Evolutionary conservation across 23 tunicate species (phyloP), one percentile per base, ranked within the genome.

Genomic region (Oikopleura dioica): DNA sequence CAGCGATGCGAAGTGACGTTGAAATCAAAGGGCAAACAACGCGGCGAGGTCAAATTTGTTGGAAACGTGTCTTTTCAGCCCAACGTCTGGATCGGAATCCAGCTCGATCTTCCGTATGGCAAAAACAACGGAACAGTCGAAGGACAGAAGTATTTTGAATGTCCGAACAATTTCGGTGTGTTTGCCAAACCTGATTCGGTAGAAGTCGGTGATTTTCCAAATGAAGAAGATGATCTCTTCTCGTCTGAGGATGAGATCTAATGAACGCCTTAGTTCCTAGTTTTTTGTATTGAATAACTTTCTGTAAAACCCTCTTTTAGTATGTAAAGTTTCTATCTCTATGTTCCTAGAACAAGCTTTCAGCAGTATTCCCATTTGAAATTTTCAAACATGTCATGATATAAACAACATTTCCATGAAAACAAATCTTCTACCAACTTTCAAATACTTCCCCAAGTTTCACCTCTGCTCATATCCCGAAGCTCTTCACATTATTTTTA

Each of bases 91-190:
- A 78, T 88, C 35, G 95, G 95, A 29, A 85, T 88, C 24, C 79
- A 69, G 34, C 81, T 81, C 37, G 95, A 88, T 77, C 88, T 83
- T 72, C 95, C 95, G 24, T 81, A 81, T 76, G 95, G 95, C 0
- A 88, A 84, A 79, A 78, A 88, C 69, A 75, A 88, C 81, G 95
- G 95, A 38, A 79, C 88, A 0, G 85, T 88, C 21, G 68, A 79
- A 35, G 89, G 80, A 4, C 81, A 78, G 79, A 37, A 75, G 1
- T 88, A 88, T 68, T 88, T 88, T 68, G n/a, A 26, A 31, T 84
- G 95, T 77, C 36, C 69, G 32, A 76, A 82, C 28, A 80, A 80
- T 1, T 88, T 83, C 44, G 95, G 95, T 0, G 79, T 80, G 0
- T 87, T 87, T 80, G 87, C 83, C 23, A 35, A 81, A 36, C 87